These are phyloP conservation scores for Anguilla obscura DNA, from an alignment of 2,797 vertebrate genomes.

Conservation along the genomic window DNA sequence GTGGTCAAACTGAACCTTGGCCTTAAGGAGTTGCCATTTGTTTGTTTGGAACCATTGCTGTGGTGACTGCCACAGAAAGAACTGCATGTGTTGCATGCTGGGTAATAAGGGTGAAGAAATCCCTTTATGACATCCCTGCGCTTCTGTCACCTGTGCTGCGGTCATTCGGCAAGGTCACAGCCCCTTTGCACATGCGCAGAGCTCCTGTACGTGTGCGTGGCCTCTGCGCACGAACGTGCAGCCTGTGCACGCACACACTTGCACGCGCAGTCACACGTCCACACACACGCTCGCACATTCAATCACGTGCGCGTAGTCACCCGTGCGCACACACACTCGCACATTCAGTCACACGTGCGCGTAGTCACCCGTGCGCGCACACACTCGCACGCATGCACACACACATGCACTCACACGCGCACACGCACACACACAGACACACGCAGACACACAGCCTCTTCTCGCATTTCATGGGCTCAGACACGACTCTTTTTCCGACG, in stretches of 20 bases:
- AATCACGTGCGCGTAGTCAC: neutral
- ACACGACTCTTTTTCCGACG: constrained; percentile 44
- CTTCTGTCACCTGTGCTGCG: neutral
- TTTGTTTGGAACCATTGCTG: constrained; percentile 37
- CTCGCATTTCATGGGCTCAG: constrained; percentile 48
- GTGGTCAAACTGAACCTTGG: constrained; percentile 44
- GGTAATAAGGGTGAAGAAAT: neutral
- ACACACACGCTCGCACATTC: neutral
- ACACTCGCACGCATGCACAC: constrained; percentile 19
- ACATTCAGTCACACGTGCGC: too few species aligned
- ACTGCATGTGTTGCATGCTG: neutral
- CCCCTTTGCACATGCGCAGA: neutral
- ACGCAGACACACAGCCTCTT: constrained; percentile 52
- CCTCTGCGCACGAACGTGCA: too few species aligned
- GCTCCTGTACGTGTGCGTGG: too few species aligned
- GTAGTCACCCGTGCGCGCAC: too few species aligned
- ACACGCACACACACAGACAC: neutral
- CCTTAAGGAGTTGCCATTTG: constrained; percentile 20
- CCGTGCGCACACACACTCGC: too few species aligned
- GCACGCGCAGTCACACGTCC: too few species aligned
- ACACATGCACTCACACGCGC: neutral
- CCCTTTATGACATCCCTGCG: neutral
- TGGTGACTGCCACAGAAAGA: constrained; percentile 22
- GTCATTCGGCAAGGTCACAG: neutral
- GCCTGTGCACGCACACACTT: neutral